Base-by-base conservation (phyloP, 1,140 invertebrate genomes). In the Diabrotica virgifera region DNA sequence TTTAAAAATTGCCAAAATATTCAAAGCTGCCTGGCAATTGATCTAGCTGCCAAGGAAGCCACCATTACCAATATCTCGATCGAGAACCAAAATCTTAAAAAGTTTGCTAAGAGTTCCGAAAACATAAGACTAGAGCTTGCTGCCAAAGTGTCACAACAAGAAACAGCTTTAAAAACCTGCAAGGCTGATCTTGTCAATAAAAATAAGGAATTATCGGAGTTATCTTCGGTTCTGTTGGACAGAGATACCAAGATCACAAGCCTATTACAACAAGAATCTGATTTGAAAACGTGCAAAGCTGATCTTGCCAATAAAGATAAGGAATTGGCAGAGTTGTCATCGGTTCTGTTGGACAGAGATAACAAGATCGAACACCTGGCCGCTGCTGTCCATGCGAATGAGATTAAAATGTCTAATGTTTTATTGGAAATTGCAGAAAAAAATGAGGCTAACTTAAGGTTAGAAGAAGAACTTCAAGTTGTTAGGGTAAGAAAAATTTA, bases 401-500 rank as follows among this genome's bases (percentile, higher is more conserved):
- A 55, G 6, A 14, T 55, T 24, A 36, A 55, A 55, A 55, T 35
- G 24, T 60, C 46, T 8, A 60, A 52, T 14, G 11, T 54, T 62
- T 62, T 62, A n/a, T 13, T 14, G 6, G 61, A 67, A 36, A 24
- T 67, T 11, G 38, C 50, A 2, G 61, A 63, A 36, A 67, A 63
- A 50, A 37, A 40, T 13, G 40, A 46, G 40, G 40, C 40, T n/a
- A 10, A 46, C 40, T 46, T 46, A n/a, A 46, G 6, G 5, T 46
- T 46, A n/a, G 8, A 46, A n/a, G n/a, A 46, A 3, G 40, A 46
- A 46, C n/a, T 46, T n/a, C 8, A 46, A 46, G 8, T 46, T 10
- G 8, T 46, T 3, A 46, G n/a, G 8, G 40, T 46, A 46, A 46
- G 40, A 5, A 46, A 46, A 8, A n/a, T 46, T 46, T 46, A 46